phyloP scores from a whole-genome alignment of 2,113 vertebrate species.

The Choloepus hoffmanni region DNA sequence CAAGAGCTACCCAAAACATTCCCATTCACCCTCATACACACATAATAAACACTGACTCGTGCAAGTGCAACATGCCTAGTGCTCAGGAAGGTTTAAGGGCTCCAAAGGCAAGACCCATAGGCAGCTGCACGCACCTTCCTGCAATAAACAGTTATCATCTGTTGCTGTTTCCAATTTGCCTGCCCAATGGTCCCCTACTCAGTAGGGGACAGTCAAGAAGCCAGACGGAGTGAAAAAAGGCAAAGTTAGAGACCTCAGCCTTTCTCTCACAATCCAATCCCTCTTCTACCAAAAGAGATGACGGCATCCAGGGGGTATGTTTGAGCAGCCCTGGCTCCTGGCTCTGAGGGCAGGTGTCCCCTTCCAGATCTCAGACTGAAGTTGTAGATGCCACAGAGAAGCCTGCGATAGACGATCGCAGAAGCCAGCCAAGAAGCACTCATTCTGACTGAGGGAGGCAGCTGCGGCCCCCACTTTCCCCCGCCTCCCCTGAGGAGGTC shows the following conservation, averaged over 20 bases:
- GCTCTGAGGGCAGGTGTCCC: background rate
- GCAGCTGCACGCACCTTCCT: background rate
- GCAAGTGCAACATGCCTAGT: background rate
- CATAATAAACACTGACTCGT: background rate
- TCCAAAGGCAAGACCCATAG: background rate
- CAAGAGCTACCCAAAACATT: constrained; percentile 41
- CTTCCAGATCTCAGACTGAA: background rate
- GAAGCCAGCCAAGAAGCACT: background rate
- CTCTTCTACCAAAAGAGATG: background rate
- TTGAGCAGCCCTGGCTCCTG: rapidly evolving
- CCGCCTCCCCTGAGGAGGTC: background rate
- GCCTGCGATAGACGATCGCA: no score
- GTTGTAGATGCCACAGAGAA: background rate
- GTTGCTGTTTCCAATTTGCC: background rate
- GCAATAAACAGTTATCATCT: background rate
- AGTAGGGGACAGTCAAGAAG: background rate
- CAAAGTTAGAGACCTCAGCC: background rate
- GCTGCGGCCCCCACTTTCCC: background rate
- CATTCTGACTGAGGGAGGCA: background rate
- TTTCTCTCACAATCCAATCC: background rate
- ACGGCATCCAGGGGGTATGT: rapidly evolving
- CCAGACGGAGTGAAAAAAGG: rapidly evolving
- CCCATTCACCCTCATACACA: background rate
- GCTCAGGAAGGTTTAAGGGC: background rate
- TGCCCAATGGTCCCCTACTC: background rate